Evolutionary conservation across 2,797 vertebrate species (phyloP).

Genomic region (Adrianichthys oophorus): DNA sequence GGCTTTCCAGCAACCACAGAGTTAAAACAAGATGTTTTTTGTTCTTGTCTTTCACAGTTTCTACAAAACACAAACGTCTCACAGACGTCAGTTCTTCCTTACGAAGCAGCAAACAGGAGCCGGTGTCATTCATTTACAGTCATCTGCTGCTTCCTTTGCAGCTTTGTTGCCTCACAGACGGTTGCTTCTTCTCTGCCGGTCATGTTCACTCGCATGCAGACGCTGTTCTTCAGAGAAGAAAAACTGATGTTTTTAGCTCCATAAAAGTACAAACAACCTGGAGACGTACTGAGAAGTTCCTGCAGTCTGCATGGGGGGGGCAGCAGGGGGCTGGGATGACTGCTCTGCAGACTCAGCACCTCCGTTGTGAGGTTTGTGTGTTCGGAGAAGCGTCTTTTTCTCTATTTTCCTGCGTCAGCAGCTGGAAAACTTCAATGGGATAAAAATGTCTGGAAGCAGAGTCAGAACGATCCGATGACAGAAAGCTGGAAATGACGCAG

Average conservation of each 20-base stretch:
- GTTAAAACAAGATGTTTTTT: no score
- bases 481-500: no score
- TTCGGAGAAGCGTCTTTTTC: conserved; percentile 34
- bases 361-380: conserved; percentile 23
- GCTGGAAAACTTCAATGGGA: not conserved
- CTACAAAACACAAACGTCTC: conserved; percentile 1
- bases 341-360: conserved; percentile 44
- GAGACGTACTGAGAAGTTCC: conserved; percentile 20
- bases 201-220: not conserved
- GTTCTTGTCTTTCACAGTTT: no score
- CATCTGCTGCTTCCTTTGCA: conserved; percentile 34
- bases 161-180: conserved; percentile 21
- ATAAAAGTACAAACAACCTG: conserved; percentile 38
- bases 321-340: conserved; percentile 59
- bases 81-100: conserved; percentile 5
- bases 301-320: conserved; percentile 29
- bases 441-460: no score
- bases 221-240: conserved; percentile 4
- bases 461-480: no score
- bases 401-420: conserved; percentile 11
- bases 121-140: not conserved
- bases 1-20: no score
- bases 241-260: conserved; percentile 15
- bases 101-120: no score
- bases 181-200: not conserved